Percentiles rank a stretch among this genome's conserved stretches.
Conservation (phyloP, 2,797 vertebrate genomes). For the Pyrocephalus nanus region DNA sequence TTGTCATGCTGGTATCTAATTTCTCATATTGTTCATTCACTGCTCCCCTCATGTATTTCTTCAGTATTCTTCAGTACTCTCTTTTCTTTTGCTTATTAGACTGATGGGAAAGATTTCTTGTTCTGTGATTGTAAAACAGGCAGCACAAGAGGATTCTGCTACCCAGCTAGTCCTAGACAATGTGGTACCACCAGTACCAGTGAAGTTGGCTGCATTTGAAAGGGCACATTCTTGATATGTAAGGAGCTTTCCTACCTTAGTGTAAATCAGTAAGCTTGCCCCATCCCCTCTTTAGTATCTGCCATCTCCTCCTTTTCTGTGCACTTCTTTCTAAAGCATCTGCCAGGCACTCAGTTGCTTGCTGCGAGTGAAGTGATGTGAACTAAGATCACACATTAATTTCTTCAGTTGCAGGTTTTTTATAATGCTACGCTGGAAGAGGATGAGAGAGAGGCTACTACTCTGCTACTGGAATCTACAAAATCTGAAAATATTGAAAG, state of each 20-base stretch:
- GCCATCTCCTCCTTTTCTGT: background rate
- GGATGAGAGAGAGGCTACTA: constrained; percentile 19
- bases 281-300: background rate
- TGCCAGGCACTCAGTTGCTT: background rate
- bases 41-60: background rate
- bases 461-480: constrained; percentile 51
- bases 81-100: background rate
- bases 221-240: background rate
- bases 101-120: background rate
- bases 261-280: background rate
- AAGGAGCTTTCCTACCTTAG: background rate
- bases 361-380: background rate
- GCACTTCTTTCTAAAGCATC: background rate
- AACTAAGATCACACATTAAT: background rate
- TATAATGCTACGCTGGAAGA: constrained; percentile 71
- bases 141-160: background rate
- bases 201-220: background rate
- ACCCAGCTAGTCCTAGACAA: background rate
- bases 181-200: background rate
- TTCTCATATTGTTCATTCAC: background rate
- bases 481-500: constrained; percentile 63
- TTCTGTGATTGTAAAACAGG: background rate
- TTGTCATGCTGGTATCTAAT: background rate
- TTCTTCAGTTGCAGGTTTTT: constrained; percentile 75
- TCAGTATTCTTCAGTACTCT: background rate